phyloP scores from a whole-genome alignment of 2,797 vertebrate species.

The Pipistrellus pipistrellus region DNA sequence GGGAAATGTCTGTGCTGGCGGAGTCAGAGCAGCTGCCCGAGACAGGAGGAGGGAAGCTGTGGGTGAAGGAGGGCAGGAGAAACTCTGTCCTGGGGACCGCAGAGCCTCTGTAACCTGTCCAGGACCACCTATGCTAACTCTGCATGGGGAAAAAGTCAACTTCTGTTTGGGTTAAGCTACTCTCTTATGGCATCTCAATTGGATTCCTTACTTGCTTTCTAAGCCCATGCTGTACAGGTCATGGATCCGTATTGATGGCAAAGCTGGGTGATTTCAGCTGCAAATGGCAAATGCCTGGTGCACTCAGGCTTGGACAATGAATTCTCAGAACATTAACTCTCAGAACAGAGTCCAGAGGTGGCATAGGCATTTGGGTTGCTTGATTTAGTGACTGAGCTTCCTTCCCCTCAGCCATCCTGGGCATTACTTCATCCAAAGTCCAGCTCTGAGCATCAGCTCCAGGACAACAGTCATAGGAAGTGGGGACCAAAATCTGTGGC shows the following conservation, averaged over 20 bases:
- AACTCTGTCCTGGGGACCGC: neutral
- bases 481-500: neutral
- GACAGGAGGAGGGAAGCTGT: neutral
- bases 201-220: neutral
- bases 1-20: neutral
- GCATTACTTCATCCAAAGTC: neutral
- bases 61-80: neutral
- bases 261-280: neutral
- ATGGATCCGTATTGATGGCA: neutral
- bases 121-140: neutral
- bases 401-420: neutral
- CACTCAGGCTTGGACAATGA: neutral
- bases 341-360: neutral
- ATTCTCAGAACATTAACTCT: neutral
- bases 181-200: neutral
- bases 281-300: neutral
- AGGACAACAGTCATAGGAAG: neutral
- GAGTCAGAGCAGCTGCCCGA: neutral
- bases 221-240: neutral
- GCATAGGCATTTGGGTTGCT: neutral
- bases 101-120: neutral
- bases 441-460: neutral
- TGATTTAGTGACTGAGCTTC: neutral
- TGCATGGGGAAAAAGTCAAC: neutral
- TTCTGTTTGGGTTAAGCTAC: neutral